A percentile compares a stretch with the other conserved stretches of the same genome.
Evolutionary conservation across 2,113 vertebrate genomes (phyloP).

Genomic region (Melanotaenia duboulayi): DNA sequence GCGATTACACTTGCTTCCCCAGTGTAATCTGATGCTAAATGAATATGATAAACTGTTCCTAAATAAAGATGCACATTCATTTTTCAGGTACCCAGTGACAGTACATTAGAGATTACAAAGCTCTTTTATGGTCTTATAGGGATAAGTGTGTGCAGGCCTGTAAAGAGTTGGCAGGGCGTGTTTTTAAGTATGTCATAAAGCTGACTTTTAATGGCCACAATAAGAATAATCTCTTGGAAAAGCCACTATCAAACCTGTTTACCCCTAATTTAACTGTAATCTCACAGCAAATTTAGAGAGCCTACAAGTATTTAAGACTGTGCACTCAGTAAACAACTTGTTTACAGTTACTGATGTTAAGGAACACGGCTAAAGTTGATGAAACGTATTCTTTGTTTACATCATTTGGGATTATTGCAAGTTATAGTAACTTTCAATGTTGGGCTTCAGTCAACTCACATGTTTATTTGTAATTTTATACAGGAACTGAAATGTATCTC

Average conservation of each 20-base stretch:
- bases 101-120: background rate
- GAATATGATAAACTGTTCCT: background rate
- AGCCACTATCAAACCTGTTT: slow-evolving; percentile 33
- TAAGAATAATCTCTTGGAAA: slow-evolving; percentile 8
- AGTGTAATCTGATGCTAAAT: background rate
- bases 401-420: background rate
- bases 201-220: slow-evolving; percentile 33
- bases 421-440: background rate
- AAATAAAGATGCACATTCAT: slow-evolving; percentile 7
- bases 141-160: slow-evolving; percentile 20
- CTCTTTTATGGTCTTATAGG: background rate
- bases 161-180: slow-evolving; percentile 43
- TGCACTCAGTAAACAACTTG: background rate
- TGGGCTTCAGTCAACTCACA: background rate
- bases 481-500: background rate
- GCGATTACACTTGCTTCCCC: background rate
- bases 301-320: too few relatives aligned
- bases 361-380: too few relatives aligned
- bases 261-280: slow-evolving; percentile 3
- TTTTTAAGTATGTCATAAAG: slow-evolving; percentile 41
- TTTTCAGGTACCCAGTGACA: slow-evolving; percentile 5
- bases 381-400: background rate
- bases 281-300: background rate
- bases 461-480: background rate
- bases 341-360: too few relatives aligned